Conservation (phyloP, 2,113 vertebrate species). For the Gnathonemus longibarbis region DNA sequence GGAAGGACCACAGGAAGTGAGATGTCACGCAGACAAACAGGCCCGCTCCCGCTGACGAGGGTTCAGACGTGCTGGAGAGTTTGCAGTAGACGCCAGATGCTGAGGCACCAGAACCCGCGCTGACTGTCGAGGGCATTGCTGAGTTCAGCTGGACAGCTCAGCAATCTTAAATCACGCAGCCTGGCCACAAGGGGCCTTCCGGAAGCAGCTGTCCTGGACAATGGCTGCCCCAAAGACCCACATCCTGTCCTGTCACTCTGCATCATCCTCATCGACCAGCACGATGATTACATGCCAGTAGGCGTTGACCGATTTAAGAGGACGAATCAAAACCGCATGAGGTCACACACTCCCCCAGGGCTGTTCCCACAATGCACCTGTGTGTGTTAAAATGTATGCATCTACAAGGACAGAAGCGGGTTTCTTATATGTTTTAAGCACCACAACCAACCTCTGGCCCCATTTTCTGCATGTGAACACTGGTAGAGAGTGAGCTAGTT, state of each 20-base stretch:
- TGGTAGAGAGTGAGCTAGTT: neutral
- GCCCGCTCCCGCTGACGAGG: neutral
- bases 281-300: neutral
- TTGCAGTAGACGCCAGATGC: neutral
- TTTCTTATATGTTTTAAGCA: neutral
- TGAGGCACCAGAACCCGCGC: neutral
- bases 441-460: neutral
- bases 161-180: neutral
- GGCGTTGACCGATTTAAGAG: neutral
- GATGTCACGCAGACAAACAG: neutral
- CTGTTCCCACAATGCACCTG: neutral
- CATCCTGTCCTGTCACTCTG: neutral
- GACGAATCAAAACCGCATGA: neutral
- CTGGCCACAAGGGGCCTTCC: neutral
- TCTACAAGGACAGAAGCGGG: neutral
- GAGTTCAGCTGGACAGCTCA: neutral
- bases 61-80: neutral
- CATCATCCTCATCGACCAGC: neutral
- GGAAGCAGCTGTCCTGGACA: neutral
- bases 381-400: neutral
- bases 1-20: neutral
- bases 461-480: neutral
- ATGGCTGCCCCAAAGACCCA: neutral
- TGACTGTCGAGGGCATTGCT: neutral
- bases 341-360: neutral